Conservation (phyloP, 2,888 invertebrate genomes). For the Acanthosepion lycidas region DNA sequence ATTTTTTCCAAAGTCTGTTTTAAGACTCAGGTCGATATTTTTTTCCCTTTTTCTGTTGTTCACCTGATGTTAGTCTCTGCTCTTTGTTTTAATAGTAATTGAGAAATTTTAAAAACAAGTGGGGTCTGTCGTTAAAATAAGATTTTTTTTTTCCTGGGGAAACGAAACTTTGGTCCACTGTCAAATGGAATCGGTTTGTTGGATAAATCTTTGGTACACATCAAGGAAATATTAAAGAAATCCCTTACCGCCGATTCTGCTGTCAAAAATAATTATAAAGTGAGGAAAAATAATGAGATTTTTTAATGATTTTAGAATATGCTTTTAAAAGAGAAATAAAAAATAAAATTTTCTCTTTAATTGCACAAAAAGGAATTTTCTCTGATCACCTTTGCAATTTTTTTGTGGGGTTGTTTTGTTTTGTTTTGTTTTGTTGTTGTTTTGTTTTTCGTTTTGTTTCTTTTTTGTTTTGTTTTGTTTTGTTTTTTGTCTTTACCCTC, state of each 20-base stretch:
- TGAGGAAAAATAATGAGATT: no score
- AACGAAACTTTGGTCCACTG: background rate
- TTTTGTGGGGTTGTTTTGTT: background rate
- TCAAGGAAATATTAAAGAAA: background rate
- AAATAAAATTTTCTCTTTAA: background rate
- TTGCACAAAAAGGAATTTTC: background rate
- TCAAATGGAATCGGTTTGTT: slow-evolving; percentile 10
- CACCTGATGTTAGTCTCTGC: background rate
- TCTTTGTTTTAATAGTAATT: background rate
- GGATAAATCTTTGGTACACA: background rate
- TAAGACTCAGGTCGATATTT: background rate
- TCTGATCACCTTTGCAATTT: background rate
- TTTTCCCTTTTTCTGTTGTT: background rate
- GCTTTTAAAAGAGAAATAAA: background rate
- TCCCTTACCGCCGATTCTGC: background rate
- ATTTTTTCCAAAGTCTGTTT: background rate
- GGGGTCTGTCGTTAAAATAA: background rate
- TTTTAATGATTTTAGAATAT: background rate
- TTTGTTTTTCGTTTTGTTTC: background rate
- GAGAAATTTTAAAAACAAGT: background rate
- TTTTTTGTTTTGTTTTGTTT: background rate
- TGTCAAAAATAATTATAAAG: background rate
- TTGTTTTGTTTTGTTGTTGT: background rate
- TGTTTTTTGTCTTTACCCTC: background rate
- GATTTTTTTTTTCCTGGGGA: background rate